Conservation (phyloP, 1,140 invertebrate genomes). For the Halictus rubicundus region DNA sequence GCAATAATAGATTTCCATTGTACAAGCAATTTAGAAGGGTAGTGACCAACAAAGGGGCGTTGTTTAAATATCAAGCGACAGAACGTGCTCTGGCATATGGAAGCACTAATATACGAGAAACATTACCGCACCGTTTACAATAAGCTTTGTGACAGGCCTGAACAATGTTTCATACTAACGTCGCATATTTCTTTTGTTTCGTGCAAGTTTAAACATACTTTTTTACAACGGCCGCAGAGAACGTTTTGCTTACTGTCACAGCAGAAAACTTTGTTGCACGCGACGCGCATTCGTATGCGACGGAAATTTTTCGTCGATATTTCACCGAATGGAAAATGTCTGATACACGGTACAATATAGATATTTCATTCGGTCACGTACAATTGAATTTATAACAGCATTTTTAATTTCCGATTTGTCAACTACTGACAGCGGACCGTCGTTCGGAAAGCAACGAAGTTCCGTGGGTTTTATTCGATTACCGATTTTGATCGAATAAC, state of each 20-base stretch:
- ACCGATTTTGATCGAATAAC: no score
- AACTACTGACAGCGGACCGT: neutral
- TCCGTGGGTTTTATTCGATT: neutral
- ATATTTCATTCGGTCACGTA: neutral
- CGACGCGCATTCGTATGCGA: neutral
- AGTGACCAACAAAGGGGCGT: neutral
- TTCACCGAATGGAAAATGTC: no score
- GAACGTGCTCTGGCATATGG: neutral
- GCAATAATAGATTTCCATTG: neutral
- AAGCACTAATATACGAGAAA: neutral
- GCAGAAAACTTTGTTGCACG: neutral
- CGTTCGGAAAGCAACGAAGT: neutral
- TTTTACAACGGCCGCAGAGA: no score
- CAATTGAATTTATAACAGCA: neutral
- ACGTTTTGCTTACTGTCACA: neutral
- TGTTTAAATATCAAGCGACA: slow-evolving; percentile 6
- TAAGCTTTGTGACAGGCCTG: neutral
- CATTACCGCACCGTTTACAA: neutral
- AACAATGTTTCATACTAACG: neutral
- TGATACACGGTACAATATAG: no score
- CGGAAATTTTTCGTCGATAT: neutral
- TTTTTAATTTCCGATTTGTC: neutral
- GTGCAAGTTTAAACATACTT: neutral
- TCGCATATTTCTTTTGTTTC: neutral
- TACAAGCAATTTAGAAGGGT: neutral